A percentile compares a stretch with the other conserved stretches of the same genome.
Evolutionary conservation across 2,888 invertebrate genomes (phyloP).

Genomic region (Xanthorhoe spadicearia): DNA sequence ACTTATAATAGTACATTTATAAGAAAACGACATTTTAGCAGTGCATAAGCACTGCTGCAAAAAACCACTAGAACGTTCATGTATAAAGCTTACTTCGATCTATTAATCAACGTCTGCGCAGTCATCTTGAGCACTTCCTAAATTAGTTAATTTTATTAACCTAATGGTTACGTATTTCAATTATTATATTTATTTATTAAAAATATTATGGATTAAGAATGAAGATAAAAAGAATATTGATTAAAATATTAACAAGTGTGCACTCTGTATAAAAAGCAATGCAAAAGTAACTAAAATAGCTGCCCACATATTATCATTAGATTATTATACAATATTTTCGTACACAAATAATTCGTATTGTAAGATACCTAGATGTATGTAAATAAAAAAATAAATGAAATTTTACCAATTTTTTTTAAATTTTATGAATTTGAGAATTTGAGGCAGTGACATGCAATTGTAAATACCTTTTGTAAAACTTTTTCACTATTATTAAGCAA

Average conservation of each 20-base stretch:
- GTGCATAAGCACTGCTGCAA: too few species aligned
- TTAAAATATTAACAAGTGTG: not conserved
- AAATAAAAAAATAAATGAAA: conserved; percentile 13
- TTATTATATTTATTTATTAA: not conserved
- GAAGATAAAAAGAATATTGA: not conserved
- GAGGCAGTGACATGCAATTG: not conserved
- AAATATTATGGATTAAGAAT: not conserved
- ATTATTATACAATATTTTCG: conserved; percentile 10
- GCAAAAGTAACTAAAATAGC: not conserved
- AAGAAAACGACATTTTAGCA: too few species aligned
- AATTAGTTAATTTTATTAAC: too few species aligned
- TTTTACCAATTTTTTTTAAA: not conserved
- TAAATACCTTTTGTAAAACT: conserved; percentile 5
- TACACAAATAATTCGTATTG: not conserved
- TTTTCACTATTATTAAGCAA: not conserved
- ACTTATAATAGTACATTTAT: too few species aligned
- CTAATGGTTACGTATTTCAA: not conserved
- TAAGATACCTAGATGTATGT: conserved; percentile 4
- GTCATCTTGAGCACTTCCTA: not conserved
- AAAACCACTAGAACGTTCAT: too few species aligned
- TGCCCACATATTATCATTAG: not conserved
- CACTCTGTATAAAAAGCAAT: not conserved
- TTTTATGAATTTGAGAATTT: not conserved
- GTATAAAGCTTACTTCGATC: not conserved
- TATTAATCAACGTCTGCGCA: not conserved